phyloP scores from a whole-genome alignment of 1,140 invertebrate genomes.

The Psix sp. region DNA sequence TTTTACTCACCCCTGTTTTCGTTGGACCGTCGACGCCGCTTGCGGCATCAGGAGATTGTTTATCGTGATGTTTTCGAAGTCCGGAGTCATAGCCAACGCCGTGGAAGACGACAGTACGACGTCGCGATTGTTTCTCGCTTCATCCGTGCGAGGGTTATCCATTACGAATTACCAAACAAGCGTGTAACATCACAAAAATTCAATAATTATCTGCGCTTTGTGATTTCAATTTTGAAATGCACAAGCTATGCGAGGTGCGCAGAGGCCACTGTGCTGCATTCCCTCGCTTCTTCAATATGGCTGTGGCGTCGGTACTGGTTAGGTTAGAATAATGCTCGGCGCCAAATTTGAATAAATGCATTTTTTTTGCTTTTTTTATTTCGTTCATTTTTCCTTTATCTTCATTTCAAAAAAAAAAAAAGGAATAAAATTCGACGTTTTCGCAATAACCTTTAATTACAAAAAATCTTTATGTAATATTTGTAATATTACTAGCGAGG shows the following conservation, averaged over 20 bases:
- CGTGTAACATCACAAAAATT: slow-evolving; percentile 6
- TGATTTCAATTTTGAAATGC: slow-evolving; percentile 34
- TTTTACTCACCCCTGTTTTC: slow-evolving; percentile 28
- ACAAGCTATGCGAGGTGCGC: slow-evolving; percentile 12
- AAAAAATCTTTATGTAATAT: no score
- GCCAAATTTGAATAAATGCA: no score
- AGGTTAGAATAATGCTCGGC: no score
- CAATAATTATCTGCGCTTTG: slow-evolving; percentile 16
- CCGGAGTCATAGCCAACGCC: slow-evolving; percentile 6
- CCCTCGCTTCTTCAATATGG: no score
- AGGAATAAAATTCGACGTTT: no score
- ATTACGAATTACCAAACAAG: not conserved
- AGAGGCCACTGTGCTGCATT: no score
- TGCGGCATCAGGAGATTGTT: slow-evolving; percentile 46
- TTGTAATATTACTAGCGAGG: no score
- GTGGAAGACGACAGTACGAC: slow-evolving; percentile 26
- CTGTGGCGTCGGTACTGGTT: no score
- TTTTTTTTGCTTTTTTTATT: no score
- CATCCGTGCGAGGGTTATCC: slow-evolving; percentile 13
- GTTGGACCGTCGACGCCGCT: slow-evolving; percentile 44
- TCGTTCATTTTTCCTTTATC: no score
- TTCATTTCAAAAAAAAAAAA: no score
- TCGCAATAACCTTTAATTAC: no score
- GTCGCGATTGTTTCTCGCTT: slow-evolving; percentile 15
- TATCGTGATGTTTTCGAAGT: slow-evolving; percentile 52